phyloP scores from a whole-genome alignment of 2,797 vertebrate species.

The Danio choprae region DNA sequence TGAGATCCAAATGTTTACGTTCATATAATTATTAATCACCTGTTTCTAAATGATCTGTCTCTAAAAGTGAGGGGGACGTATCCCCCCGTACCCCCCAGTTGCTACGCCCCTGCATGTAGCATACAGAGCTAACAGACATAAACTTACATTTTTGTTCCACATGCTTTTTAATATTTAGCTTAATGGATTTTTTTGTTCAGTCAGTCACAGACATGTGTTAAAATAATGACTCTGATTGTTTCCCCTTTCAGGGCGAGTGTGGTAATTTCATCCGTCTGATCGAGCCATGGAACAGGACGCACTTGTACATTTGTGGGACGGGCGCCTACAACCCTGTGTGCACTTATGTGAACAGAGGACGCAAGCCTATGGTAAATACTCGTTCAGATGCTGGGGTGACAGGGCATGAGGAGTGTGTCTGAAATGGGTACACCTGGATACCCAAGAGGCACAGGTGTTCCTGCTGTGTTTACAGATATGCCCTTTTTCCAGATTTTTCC shows the following conservation, averaged over 20 bases:
- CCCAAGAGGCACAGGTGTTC: constrained; percentile 17
- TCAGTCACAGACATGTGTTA: constrained; percentile 19
- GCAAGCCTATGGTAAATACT: constrained; percentile 89
- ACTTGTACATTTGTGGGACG: constrained; percentile 94
- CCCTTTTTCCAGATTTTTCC: constrained; percentile 2
- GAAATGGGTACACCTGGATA: constrained; percentile 13
- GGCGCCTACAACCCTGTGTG: constrained; percentile 98
- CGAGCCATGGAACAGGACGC: constrained; percentile 97
- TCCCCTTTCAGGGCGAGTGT: constrained; percentile 87
- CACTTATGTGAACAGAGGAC: constrained; percentile 92
- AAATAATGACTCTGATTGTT: constrained; percentile 27
- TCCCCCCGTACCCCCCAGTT: too few relatives aligned
- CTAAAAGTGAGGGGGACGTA: too few relatives aligned
- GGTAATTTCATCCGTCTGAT: constrained; percentile 97
- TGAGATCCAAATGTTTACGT: too few relatives aligned
- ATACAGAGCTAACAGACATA: not conserved
- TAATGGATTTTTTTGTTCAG: constrained; percentile 5
- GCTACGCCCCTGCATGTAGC: too few relatives aligned
- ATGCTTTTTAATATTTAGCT: not conserved
- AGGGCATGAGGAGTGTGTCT: not conserved
- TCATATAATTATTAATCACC: too few relatives aligned
- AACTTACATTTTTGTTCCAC: not conserved
- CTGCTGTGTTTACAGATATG: constrained; percentile 40
- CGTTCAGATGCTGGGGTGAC: not conserved
- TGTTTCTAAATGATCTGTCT: too few relatives aligned